These are phyloP conservation scores for Rafetus swinhoei DNA, from an alignment of 2,113 vertebrate genomes.

Conservation along the genomic window DNA sequence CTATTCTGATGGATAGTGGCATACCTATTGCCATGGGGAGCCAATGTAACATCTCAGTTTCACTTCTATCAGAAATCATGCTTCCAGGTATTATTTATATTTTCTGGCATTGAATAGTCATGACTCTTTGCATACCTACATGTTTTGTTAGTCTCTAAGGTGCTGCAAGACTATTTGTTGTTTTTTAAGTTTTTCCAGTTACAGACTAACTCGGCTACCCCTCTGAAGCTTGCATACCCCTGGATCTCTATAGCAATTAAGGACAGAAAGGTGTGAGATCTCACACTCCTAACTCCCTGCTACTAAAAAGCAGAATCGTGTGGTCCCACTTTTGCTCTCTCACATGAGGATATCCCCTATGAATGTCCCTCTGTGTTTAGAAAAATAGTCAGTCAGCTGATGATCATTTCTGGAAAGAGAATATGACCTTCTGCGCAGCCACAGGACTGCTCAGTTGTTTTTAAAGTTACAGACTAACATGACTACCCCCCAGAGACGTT, in stretches of 20 bases:
- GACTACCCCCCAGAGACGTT: too few species aligned
- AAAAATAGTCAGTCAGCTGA: fast-evolving
- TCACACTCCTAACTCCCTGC: neutral
- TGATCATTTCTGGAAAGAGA: neutral
- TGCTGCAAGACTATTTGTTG: too few species aligned
- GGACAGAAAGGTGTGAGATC: neutral
- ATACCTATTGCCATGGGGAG: constrained; percentile 21
- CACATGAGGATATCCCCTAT: neutral
- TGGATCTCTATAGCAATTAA: neutral
- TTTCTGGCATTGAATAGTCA: constrained; percentile 32
- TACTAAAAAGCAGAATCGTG: neutral
- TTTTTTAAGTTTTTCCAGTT: too few species aligned
- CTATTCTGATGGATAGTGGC: constrained; percentile 20
- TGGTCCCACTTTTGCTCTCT: neutral
- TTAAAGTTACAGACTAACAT: neutral
- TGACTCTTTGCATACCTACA: neutral
- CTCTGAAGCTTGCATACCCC: neutral
- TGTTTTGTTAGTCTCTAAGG: too few species aligned
- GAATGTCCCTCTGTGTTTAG: neutral
- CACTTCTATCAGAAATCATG: constrained; percentile 9
- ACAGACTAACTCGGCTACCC: too few species aligned
- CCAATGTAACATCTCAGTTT: constrained; percentile 28
- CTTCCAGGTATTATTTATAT: constrained; percentile 23
- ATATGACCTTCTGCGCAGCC: neutral
- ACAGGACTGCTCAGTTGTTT: neutral